A percentile compares a stretch with the other conserved stretches of the same genome.
Evolutionary conservation across 2,113 vertebrate genomes (phyloP).

Genomic region (Xenopus laevis): DNA sequence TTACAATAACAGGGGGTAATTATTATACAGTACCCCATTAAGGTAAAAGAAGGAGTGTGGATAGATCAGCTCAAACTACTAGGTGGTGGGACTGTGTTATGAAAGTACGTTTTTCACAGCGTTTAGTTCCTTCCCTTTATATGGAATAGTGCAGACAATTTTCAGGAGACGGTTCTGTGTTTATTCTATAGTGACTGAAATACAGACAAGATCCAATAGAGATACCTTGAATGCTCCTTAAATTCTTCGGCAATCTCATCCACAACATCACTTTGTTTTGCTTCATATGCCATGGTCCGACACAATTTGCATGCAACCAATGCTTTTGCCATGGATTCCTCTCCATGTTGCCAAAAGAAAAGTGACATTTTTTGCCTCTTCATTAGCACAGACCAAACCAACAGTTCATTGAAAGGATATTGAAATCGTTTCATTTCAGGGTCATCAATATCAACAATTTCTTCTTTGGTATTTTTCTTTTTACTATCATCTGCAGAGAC

Average conservation of each 20-base stretch:
- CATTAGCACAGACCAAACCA: conserved; percentile 97
- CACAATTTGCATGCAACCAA: conserved; percentile 95
- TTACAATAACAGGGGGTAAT: too few species aligned
- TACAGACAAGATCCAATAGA: background rate
- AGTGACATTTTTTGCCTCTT: conserved; percentile 97
- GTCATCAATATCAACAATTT: conserved; percentile 96
- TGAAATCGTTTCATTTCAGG: conserved; percentile 91
- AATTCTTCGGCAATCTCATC: conserved; percentile 95
- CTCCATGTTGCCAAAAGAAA: conserved; percentile 98
- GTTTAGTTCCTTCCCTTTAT: too few species aligned
- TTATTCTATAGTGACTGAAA: too few species aligned
- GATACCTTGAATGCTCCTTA: conserved; percentile 90
- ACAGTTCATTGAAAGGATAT: conserved; percentile 93
- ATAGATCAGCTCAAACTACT: too few species aligned
- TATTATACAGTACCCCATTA: too few species aligned
- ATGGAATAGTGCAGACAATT: too few species aligned
- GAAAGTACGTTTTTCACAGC: too few species aligned
- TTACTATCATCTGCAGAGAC: conserved; percentile 80
- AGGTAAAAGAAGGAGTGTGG: too few species aligned
- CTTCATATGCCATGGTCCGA: conserved; percentile 92
- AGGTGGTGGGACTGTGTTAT: too few species aligned
- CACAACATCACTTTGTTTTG: conserved; percentile 95
- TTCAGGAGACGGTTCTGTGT: background rate
- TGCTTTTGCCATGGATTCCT: conserved; percentile 97
- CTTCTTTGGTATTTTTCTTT: conserved; percentile 91